These are phyloP conservation scores for Stenodema calcarata DNA, from an alignment of 2,888 invertebrate genomes.

Conservation along the genomic window DNA sequence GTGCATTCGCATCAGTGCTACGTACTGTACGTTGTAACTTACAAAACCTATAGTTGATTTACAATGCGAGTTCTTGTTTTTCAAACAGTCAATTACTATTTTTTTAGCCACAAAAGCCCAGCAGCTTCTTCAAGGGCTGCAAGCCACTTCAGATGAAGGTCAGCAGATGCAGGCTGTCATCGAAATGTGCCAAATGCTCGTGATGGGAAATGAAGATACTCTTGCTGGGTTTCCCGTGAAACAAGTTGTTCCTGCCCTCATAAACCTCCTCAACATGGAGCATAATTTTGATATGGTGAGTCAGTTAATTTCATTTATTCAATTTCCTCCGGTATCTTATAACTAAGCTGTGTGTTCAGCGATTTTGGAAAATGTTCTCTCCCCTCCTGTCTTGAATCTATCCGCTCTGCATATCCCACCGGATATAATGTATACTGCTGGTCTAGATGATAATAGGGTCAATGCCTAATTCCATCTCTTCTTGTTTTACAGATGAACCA, in stretches of 20 bases:
- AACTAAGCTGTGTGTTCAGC: no score
- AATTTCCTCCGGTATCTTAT: no score
- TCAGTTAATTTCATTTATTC: slow-evolving; percentile 35
- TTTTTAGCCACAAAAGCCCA: slow-evolving; percentile 84
- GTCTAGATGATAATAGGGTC: no score
- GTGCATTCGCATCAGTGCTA: not conserved
- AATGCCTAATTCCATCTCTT: no score
- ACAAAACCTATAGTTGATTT: not conserved
- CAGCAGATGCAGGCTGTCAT: slow-evolving; percentile 96
- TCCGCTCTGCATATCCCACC: no score
- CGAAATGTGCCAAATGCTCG: slow-evolving; percentile 97
- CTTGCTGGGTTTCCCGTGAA: slow-evolving; percentile 98
- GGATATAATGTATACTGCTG: no score
- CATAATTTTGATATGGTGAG: slow-evolving; percentile 96
- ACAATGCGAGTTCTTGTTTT: not conserved
- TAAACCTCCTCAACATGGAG: slow-evolving; percentile 90
- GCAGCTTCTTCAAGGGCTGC: slow-evolving; percentile 87
- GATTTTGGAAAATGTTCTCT: no score
- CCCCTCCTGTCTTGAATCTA: no score
- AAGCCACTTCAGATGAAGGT: slow-evolving; percentile 92
- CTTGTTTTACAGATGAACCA: slow-evolving; percentile 85
- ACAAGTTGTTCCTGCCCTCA: slow-evolving; percentile 94
- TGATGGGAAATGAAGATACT: slow-evolving; percentile 99
- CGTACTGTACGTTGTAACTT: not conserved
- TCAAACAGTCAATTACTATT: not conserved